Percentiles rank a stretch among this genome's conserved stretches.
Evolutionary conservation across 23 tunicate species (phyloP).

Genomic region (Botrylloides violaceus): DNA sequence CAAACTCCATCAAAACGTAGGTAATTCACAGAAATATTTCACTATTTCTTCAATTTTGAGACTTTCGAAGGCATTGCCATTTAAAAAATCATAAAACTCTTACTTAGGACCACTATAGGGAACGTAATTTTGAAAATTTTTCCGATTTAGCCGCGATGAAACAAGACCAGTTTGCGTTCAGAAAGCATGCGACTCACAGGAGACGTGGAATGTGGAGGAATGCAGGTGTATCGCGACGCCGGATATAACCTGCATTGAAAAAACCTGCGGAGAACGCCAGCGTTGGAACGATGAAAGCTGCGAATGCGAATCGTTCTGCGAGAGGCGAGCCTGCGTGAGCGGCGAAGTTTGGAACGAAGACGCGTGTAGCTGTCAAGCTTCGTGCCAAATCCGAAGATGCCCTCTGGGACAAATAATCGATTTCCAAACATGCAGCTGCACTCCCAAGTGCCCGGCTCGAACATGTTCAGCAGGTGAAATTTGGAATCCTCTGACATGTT

Average conservation of each 20-base stretch:
- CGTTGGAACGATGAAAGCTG: slow-evolving; percentile 62
- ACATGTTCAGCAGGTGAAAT: slow-evolving; percentile 43
- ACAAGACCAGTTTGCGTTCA: slow-evolving; percentile 54
- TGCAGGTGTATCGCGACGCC: slow-evolving; percentile 49
- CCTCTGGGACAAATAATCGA: slow-evolving; percentile 42
- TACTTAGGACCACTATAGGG: too few relatives aligned
- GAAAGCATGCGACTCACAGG: slow-evolving; percentile 29
- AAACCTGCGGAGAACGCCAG: slow-evolving; percentile 34
- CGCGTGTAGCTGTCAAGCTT: slow-evolving; percentile 30
- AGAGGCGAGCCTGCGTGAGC: slow-evolving; percentile 40
- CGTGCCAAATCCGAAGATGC: slow-evolving; percentile 35
- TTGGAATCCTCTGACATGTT: slow-evolving; percentile 60
- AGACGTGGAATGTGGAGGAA: slow-evolving; percentile 48
- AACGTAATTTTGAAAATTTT: too few relatives aligned
- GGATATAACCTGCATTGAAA: slow-evolving; percentile 31
- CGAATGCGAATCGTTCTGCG: slow-evolving; percentile 58
- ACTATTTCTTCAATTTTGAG: too few relatives aligned
- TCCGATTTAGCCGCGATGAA: slow-evolving; percentile 31
- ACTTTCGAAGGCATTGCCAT: too few relatives aligned
- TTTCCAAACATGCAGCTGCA: slow-evolving; percentile 38
- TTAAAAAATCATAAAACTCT: too few relatives aligned
- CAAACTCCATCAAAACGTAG: neutral
- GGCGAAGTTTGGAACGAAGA: slow-evolving; percentile 47
- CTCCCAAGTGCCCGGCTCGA: slow-evolving; percentile 29
- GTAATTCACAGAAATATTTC: neutral